These are phyloP conservation scores for Pipa parva DNA, from an alignment of 2,113 vertebrate genomes.

Conservation along the genomic window DNA sequence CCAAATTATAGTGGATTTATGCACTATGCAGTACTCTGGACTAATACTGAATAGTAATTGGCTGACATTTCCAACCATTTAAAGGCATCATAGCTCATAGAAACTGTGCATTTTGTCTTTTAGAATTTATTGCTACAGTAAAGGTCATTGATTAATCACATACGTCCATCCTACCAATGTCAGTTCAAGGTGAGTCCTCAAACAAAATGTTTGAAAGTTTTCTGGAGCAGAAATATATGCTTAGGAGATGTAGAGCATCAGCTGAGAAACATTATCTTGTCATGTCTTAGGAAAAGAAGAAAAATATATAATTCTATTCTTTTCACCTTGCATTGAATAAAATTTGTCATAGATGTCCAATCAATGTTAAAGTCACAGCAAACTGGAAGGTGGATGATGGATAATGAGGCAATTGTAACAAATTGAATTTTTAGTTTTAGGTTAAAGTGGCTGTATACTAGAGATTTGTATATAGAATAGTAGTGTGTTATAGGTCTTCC, in stretches of 20 bases:
- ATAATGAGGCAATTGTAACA: background rate
- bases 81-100: background rate
- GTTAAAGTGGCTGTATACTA: background rate
- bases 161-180: background rate
- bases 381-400: background rate
- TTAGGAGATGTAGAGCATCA: background rate
- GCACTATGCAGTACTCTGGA: background rate
- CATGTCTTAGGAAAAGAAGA: background rate
- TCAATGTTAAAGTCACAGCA: background rate
- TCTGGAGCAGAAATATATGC: background rate
- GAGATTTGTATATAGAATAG: no score
- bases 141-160: background rate
- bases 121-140: background rate
- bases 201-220: background rate
- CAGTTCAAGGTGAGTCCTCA: background rate
- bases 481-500: no score
- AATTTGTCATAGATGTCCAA: background rate
- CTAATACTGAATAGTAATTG: background rate
- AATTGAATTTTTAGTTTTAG: background rate
- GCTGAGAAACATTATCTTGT: background rate
- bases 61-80: background rate
- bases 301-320: background rate
- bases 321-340: background rate
- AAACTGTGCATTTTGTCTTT: background rate
- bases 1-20: background rate